A percentile compares a stretch with the other conserved stretches of the same genome.
Conservation (phyloP, 2,113 vertebrate species). For the Bucco capensis region DNA sequence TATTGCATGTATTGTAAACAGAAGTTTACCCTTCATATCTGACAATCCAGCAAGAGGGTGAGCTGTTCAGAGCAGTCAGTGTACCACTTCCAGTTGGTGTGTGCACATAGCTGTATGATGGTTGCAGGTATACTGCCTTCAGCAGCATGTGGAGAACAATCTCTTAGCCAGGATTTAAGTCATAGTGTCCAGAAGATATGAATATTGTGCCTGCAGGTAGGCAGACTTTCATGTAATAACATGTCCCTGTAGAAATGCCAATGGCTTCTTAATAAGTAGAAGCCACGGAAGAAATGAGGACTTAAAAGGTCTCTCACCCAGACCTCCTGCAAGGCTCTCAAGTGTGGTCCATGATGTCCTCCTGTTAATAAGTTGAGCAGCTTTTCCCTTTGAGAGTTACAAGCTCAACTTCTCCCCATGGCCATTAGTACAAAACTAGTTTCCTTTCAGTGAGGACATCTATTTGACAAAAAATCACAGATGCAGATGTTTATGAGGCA, state of each 20-base stretch:
- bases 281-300: not conserved
- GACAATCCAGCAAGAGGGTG: not conserved
- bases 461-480: not conserved
- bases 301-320: not conserved
- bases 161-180: not conserved
- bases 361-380: not conserved
- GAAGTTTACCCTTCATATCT: not conserved
- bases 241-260: not conserved
- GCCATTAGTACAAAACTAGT: not conserved
- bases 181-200: not conserved
- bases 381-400: not conserved
- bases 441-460: not conserved
- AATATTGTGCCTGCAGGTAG: not conserved
- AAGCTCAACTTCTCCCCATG: not conserved
- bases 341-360: not conserved
- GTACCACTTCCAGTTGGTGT: not conserved
- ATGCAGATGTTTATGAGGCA: not conserved
- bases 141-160: not conserved
- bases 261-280: not conserved
- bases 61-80: not conserved
- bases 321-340: not conserved
- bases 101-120: fast-evolving
- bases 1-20: too few relatives aligned
- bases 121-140: not conserved
- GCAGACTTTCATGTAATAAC: not conserved